Evolutionary conservation across 2,888 invertebrate species (phyloP).

Genomic region (Luperina testacea): DNA sequence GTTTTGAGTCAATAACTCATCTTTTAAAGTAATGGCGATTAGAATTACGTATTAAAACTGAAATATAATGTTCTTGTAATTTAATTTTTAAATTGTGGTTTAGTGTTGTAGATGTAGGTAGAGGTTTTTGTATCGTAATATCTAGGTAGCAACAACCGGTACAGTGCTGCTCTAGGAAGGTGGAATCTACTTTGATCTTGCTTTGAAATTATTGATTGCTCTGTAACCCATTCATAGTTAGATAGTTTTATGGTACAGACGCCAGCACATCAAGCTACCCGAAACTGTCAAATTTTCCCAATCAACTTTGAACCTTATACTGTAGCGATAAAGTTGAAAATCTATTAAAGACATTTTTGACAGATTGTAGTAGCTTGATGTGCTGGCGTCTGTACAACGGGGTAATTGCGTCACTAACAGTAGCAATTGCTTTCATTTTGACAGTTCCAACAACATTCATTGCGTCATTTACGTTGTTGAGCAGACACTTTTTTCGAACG

Average conservation of each 20-base stretch:
- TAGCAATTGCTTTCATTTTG: no score
- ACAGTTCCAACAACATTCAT: no score
- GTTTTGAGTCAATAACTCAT: constrained; percentile 55
- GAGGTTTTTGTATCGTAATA: constrained; percentile 27
- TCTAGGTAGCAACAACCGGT: constrained; percentile 25
- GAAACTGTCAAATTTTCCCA: no score
- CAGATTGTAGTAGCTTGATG: no score
- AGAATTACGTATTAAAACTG: constrained; percentile 64
- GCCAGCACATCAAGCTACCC: no score
- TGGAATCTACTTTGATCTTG: not conserved
- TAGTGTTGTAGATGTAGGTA: constrained; percentile 37
- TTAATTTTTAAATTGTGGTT: constrained; percentile 45
- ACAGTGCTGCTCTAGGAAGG: not conserved
- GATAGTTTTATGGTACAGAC: not conserved
- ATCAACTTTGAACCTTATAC: no score
- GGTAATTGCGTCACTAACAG: no score
- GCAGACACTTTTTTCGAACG: no score
- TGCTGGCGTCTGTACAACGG: no score
- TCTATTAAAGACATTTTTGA: no score
- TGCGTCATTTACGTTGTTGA: no score
- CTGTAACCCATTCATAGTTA: not conserved
- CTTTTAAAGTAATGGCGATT: constrained; percentile 66
- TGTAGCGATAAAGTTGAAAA: no score
- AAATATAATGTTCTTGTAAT: constrained; percentile 65
- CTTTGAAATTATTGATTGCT: not conserved